Conservation (phyloP, 1,140 invertebrate species). For the Battus philenor region DNA sequence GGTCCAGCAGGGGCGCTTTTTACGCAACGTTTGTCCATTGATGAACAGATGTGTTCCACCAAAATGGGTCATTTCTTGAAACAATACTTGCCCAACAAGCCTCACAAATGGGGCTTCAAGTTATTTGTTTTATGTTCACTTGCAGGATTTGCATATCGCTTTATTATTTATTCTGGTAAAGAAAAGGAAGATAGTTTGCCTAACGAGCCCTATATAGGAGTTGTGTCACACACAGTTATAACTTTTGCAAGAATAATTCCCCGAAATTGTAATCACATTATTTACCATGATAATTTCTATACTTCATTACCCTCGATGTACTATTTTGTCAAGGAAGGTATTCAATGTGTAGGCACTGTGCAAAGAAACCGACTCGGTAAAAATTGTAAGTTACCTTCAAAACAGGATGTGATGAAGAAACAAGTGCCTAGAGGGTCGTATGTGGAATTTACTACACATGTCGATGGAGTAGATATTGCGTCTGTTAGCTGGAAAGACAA, state of each 20-base stretch:
- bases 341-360: constrained; percentile 1
- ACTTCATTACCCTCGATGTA: background rate
- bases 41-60: constrained; percentile 44
- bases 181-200: constrained; percentile 11
- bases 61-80: constrained; percentile 28
- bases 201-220: constrained; percentile 22
- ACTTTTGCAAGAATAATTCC: constrained; percentile 19
- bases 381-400: background rate
- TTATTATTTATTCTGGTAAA: constrained; percentile 35
- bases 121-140: constrained; percentile 30
- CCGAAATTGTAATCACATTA: constrained; percentile 9
- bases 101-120: constrained; percentile 48
- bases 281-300: constrained; percentile 1
- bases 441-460: background rate
- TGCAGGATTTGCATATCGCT: constrained; percentile 34
- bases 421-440: background rate
- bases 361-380: constrained; percentile 1
- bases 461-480: background rate
- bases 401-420: background rate
- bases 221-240: constrained; percentile 20
- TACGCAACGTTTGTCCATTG: constrained; percentile 25
- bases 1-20: constrained; percentile 32
- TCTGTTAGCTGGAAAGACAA: background rate
- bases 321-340: background rate
- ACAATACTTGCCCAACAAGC: constrained; percentile 44